Evolutionary conservation across 2,113 vertebrate genomes (phyloP).

Genomic region (Lontra canadensis): DNA sequence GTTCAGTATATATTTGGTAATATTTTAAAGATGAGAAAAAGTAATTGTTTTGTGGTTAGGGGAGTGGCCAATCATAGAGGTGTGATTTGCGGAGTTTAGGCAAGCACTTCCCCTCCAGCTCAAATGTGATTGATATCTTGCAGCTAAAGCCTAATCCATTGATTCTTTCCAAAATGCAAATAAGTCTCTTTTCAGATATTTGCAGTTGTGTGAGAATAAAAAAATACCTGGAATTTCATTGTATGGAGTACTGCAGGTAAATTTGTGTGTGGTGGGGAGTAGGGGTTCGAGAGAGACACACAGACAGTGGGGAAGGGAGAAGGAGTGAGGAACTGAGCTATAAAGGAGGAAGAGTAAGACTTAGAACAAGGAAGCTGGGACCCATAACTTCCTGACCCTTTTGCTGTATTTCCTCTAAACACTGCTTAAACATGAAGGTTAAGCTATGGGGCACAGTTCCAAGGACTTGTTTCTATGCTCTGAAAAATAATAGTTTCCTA

Average conservation of each 20-base stretch:
- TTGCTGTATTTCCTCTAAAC: neutral
- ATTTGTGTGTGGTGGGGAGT: neutral
- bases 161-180: conserved; percentile 1
- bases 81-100: neutral
- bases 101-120: neutral
- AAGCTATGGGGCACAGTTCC: neutral
- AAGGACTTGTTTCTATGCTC: neutral
- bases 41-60: neutral
- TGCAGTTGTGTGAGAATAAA: neutral
- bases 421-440: neutral
- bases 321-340: neutral
- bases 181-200: neutral
- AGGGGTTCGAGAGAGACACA: neutral
- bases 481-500: neutral
- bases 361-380: neutral
- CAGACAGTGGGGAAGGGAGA: too few relatives aligned
- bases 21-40: neutral
- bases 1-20: neutral
- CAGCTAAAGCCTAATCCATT: neutral
- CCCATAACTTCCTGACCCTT: neutral
- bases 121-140: neutral
- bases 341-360: neutral
- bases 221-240: neutral
- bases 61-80: neutral
- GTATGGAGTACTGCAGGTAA: neutral